Evolutionary conservation across 2,797 vertebrate species (phyloP).

Genomic region (Anas georgica): DNA sequence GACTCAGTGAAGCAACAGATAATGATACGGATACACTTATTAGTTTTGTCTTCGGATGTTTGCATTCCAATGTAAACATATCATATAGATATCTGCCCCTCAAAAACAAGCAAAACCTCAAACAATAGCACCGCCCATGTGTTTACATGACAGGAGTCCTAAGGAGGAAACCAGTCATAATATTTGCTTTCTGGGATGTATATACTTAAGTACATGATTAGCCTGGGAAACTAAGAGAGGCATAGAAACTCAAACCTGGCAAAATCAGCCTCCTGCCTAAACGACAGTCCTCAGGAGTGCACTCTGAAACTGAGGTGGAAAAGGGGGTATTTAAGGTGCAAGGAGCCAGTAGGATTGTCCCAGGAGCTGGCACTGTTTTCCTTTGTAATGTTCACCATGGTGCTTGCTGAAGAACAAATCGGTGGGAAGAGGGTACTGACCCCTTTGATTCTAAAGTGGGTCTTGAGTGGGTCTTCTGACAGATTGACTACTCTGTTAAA

Average conservation of each 20-base stretch:
- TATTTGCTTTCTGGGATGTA: not conserved
- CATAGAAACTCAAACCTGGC: not conserved
- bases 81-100: not conserved
- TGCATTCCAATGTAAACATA: not conserved
- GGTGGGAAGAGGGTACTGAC: not conserved
- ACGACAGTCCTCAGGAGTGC: not conserved
- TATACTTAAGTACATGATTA: not conserved
- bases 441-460: not conserved
- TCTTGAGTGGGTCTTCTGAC: not conserved
- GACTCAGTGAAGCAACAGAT: slow-evolving; percentile 6
- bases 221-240: not conserved
- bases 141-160: not conserved
- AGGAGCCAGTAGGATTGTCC: not conserved
- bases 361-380: not conserved
- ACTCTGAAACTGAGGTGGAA: not conserved
- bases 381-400: not conserved
- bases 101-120: not conserved
- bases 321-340: not conserved
- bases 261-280: not conserved
- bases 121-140: not conserved
- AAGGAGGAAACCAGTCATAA: not conserved
- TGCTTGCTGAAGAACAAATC: not conserved
- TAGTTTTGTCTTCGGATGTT: not conserved
- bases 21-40: not conserved
- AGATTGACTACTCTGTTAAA: not conserved